Evolutionary conservation across 2,888 invertebrate species (phyloP).

Genomic region (Notodromas monacha): DNA sequence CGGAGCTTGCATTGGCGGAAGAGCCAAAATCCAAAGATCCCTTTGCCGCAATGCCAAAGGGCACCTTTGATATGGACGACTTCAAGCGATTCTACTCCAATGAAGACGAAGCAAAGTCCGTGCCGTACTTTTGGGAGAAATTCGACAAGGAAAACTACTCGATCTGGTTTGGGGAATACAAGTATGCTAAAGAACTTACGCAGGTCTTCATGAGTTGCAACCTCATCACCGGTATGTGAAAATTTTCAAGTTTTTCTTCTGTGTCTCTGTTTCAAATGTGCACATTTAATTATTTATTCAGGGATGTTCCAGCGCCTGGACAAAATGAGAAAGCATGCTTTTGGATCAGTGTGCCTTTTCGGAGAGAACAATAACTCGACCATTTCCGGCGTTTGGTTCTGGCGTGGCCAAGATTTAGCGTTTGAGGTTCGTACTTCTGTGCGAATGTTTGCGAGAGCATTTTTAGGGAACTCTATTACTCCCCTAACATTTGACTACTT

Average conservation of each 20-base stretch:
- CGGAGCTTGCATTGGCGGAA: conserved; percentile 30
- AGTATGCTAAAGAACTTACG: conserved; percentile 62
- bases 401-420: conserved; percentile 77
- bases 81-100: conserved; percentile 93
- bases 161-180: conserved; percentile 90
- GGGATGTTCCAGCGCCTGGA: conserved; percentile 95
- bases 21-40: conserved; percentile 69
- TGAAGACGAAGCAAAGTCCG: conserved; percentile 61
- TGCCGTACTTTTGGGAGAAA: conserved; percentile 93
- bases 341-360: conserved; percentile 72
- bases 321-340: conserved; percentile 84
- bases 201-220: conserved; percentile 95
- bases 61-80: conserved; percentile 74
- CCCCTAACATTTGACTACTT: too few species aligned
- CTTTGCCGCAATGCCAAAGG: conserved; percentile 58
- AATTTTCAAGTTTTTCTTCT: background rate
- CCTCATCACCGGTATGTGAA: conserved; percentile 46
- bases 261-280: conserved; percentile 4
- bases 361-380: conserved; percentile 63
- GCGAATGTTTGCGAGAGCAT: too few species aligned
- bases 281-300: conserved; percentile 15
- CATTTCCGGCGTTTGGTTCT: conserved; percentile 91
- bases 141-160: conserved; percentile 85
- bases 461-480: too few species aligned
- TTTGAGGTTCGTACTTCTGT: too few species aligned